These are phyloP conservation scores for Drosophila rufa DNA, from an alignment of 1,140 invertebrate species.

Conservation along the genomic window DNA sequence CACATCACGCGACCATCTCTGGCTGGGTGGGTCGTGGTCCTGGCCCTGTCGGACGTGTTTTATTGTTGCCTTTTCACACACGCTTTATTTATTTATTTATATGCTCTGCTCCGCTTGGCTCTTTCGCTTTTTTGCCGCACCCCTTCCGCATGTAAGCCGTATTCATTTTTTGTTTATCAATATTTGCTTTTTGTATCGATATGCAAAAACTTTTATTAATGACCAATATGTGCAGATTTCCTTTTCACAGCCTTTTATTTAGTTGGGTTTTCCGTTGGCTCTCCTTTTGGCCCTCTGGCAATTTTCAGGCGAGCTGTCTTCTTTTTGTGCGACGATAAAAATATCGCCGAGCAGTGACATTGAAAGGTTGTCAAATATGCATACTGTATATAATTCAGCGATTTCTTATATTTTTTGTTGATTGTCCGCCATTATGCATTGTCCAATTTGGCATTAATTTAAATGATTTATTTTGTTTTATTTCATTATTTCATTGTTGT, in stretches of 20 bases:
- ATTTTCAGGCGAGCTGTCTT: slow-evolving; percentile 18
- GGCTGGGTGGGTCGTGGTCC: background rate
- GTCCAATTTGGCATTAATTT: slow-evolving; percentile 68
- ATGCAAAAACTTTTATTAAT: slow-evolving; percentile 78
- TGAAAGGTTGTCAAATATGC: slow-evolving; percentile 57
- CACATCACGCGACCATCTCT: slow-evolving; percentile 41
- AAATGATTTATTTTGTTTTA: slow-evolving; percentile 60
- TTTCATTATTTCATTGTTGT: slow-evolving; percentile 17
- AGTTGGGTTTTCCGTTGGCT: slow-evolving; percentile 20
- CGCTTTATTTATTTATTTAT: slow-evolving; percentile 64
- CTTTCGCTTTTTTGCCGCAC: slow-evolving; percentile 14
- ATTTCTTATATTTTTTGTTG: slow-evolving; percentile 34
- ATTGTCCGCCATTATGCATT: slow-evolving; percentile 58
- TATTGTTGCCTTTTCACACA: slow-evolving; percentile 71
- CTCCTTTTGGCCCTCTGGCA: background rate
- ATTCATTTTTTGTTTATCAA: slow-evolving; percentile 75
- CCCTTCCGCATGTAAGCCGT: slow-evolving; percentile 34
- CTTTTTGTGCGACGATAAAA: slow-evolving; percentile 33
- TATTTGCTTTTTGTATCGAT: slow-evolving; percentile 72
- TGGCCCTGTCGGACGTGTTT: slow-evolving; percentile 41
- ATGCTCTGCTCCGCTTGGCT: slow-evolving; percentile 40
- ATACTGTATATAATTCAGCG: slow-evolving; percentile 18
- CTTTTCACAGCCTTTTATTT: slow-evolving; percentile 73
- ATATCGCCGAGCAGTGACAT: slow-evolving; percentile 39
- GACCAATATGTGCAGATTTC: slow-evolving; percentile 79